phyloP scores from a whole-genome alignment of 30 jellyfish, hydroid and myxozoan species.

The Chironex yamaguchii region DNA sequence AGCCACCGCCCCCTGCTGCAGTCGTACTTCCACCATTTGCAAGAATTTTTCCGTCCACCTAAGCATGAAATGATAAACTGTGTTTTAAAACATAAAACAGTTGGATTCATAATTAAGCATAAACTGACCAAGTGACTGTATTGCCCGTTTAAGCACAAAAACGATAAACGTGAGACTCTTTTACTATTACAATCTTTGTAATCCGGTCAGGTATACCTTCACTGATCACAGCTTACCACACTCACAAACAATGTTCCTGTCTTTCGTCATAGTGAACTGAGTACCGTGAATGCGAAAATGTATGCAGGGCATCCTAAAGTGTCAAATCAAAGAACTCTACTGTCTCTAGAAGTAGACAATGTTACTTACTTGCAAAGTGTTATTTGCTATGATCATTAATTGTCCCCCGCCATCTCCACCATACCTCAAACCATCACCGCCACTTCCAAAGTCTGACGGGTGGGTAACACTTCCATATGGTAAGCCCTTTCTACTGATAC shows the following conservation, averaged over 20 bases:
- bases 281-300: too few species aligned
- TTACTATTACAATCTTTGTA: too few species aligned
- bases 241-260: too few species aligned
- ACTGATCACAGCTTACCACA: too few species aligned
- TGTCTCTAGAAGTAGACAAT: too few species aligned
- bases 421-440: constrained; percentile 60
- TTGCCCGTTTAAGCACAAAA: too few species aligned
- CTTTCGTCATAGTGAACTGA: too few species aligned
- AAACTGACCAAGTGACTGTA: too few species aligned
- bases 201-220: too few species aligned
- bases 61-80: background rate
- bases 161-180: too few species aligned
- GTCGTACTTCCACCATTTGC: constrained; percentile 58
- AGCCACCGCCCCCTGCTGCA: constrained; percentile 67
- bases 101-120: background rate
- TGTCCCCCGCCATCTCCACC: constrained; percentile 72
- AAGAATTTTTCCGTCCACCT: constrained; percentile 57
- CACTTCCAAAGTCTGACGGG: constrained; percentile 64
- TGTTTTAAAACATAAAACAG: background rate
- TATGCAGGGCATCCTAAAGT: too few species aligned
- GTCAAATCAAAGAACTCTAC: too few species aligned
- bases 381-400: background rate
- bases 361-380: constrained; percentile 34
- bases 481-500: constrained; percentile 67
- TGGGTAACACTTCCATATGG: constrained; percentile 50